phyloP scores from a whole-genome alignment of 2,113 vertebrate species.

The Dermatemys mawii region DNA sequence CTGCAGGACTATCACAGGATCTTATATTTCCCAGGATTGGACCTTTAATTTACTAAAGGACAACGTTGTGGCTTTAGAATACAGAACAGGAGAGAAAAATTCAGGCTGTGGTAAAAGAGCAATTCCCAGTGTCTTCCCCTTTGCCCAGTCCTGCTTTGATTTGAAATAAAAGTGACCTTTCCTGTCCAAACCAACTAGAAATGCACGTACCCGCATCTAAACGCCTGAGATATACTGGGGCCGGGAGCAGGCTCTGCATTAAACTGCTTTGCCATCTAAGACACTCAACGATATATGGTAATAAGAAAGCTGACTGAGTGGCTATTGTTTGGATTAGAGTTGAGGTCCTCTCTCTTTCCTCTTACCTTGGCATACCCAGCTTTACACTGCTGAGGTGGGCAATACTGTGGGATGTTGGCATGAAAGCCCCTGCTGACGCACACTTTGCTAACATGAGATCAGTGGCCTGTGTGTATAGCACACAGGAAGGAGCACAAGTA shows the following conservation, averaged over 20 bases:
- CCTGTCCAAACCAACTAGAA: not conserved
- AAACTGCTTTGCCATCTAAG: not conserved
- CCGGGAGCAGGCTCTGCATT: not conserved
- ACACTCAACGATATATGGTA: not conserved
- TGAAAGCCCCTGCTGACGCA: not conserved
- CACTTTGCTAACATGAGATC: not conserved
- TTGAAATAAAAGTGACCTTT: not conserved
- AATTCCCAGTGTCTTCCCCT: not conserved
- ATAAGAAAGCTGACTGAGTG: constrained; percentile 41
- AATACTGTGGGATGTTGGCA: not conserved
- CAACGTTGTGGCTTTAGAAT: accelerated
- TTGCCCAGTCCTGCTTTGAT: not conserved
- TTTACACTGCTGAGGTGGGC: no score
- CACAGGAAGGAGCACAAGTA: not conserved
- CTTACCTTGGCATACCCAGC: constrained; percentile 40
- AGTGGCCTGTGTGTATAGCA: accelerated
- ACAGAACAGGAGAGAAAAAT: not conserved
- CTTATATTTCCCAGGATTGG: no score
- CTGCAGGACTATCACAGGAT: not conserved
- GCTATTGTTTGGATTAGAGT: constrained; percentile 10
- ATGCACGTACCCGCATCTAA: not conserved
- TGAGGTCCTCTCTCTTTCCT: constrained; percentile 41
- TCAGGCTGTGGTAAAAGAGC: not conserved
- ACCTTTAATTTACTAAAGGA: not conserved
- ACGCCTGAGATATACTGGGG: not conserved